These are phyloP conservation scores for Heliocidaris erythrogramma DNA, from an alignment of 35 echinoderm and acorn worm genomes.

Conservation along the genomic window DNA sequence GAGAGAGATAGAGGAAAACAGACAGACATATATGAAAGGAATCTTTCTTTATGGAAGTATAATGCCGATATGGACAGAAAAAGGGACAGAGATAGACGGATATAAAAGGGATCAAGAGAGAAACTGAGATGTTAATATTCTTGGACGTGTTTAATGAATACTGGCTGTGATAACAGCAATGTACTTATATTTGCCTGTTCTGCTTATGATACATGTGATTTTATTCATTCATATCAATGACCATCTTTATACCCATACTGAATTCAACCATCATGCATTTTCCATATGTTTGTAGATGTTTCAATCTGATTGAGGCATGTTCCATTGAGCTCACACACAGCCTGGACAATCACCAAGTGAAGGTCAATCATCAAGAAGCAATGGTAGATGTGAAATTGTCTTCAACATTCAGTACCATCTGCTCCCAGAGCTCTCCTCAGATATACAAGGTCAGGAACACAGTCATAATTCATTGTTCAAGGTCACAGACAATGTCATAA, in stretches of 20 bases:
- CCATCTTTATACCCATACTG: no score
- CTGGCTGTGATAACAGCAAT: background rate
- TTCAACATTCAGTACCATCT: conserved; percentile 80
- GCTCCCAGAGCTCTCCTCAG: conserved; percentile 80
- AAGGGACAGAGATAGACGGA: no score
- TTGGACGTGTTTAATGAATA: background rate
- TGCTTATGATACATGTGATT: background rate
- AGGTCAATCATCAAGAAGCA: conserved; percentile 78
- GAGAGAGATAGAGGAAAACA: no score
- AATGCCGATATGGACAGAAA: no score
- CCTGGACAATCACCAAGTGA: conserved; percentile 76
- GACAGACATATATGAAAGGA: no score
- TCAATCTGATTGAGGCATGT: conserved; percentile 86
- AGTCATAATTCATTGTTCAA: background rate
- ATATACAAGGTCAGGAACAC: conserved; percentile 67
- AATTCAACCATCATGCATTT: background rate
- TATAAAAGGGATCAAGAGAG: no score
- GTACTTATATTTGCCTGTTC: background rate
- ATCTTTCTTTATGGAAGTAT: no score
- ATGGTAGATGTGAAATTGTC: conserved; percentile 72
- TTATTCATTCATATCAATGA: no score
- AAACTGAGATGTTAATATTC: background rate
- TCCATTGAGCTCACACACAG: conserved; percentile 62
- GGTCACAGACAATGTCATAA: no score
- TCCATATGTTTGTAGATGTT: conserved; percentile 68